Percentiles rank a stretch among this genome's conserved stretches.
These are phyloP conservation scores for Tragelaphus strepsiceros DNA, from an alignment of 2,113 vertebrate species.

Conservation along the genomic window DNA sequence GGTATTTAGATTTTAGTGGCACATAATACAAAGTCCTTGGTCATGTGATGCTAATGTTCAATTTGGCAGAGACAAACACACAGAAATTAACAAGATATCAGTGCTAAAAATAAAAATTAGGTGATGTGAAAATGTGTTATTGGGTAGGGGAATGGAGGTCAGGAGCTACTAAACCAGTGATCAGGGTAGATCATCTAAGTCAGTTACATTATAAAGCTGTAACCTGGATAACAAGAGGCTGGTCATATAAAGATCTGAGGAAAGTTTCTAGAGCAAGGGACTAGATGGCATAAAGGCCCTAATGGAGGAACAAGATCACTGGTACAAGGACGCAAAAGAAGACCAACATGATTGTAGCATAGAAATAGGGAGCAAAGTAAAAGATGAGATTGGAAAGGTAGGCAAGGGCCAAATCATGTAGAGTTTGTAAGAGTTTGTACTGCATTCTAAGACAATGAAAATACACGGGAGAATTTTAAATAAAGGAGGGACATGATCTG, in stretches of 20 bases:
- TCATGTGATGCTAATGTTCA: background rate
- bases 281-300: background rate
- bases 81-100: background rate
- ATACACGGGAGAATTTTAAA: background rate
- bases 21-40: background rate
- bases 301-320: background rate
- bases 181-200: background rate
- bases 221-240: background rate
- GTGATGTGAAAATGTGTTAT: background rate
- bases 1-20: background rate
- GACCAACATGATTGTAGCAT: background rate
- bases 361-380: background rate
- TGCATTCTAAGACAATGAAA: background rate
- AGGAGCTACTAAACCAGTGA: background rate
- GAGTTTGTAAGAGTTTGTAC: background rate
- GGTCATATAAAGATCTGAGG: background rate
- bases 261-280: background rate
- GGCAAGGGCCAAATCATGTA: background rate
- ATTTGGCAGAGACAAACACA: background rate
- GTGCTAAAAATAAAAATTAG: background rate
- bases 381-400: background rate
- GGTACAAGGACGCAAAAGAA: background rate
- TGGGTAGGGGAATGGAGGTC: background rate
- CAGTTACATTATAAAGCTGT: background rate
- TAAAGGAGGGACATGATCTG: background rate